Evolutionary conservation across 1,140 invertebrate species (phyloP), one percentile per base, ranked within the genome.

Genomic region (Littorina saxatilis): DNA sequence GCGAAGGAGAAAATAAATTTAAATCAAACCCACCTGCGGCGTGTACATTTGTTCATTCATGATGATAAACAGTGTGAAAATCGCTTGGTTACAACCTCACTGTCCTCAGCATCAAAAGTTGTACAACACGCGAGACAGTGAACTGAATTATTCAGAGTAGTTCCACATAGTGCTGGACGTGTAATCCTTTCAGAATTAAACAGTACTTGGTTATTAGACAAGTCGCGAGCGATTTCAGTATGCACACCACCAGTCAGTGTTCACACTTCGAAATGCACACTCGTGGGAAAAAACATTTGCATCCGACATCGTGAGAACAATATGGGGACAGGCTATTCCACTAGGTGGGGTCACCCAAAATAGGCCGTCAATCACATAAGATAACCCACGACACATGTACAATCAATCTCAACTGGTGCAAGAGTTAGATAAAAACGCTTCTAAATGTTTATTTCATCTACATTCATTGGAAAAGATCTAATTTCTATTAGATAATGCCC

Each of bases 271-370:
- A 78, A 78, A 78, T 29, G 76, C 82, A 85, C 85, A 88, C 87
- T 88, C 90, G 90, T 91, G 90, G 90, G 90, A 91, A 91, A 89
- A 87, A 91, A 90, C 87, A 88, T 88, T 89, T 88, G 88, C 89
- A 87, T 88, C 84, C 84, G 87, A 86, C 85, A 91, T 86, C 89
- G 88, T 91, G 90, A 88, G 90, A 90, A 91, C 90, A 90, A 91
- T 88, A 85, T 83, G 86, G 84, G 58, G 68, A 83, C 75, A 37
- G 72, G 87, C 88, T 88, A 73, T 89, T 90, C 78, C 79, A 73
- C 68, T 85, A n/a, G 68, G 47, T 82, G 80, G 7, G 52, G n/a
- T 17, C 32, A 52, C 27, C 23, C 35, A 73, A 23, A 29, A 29
- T 23, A 7, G 58, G 27, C 23, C 58, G 58, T 13, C 27, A 23